These are phyloP conservation scores for Aspidoscelis tigris DNA, from an alignment of 2,113 vertebrate genomes.

Conservation along the genomic window DNA sequence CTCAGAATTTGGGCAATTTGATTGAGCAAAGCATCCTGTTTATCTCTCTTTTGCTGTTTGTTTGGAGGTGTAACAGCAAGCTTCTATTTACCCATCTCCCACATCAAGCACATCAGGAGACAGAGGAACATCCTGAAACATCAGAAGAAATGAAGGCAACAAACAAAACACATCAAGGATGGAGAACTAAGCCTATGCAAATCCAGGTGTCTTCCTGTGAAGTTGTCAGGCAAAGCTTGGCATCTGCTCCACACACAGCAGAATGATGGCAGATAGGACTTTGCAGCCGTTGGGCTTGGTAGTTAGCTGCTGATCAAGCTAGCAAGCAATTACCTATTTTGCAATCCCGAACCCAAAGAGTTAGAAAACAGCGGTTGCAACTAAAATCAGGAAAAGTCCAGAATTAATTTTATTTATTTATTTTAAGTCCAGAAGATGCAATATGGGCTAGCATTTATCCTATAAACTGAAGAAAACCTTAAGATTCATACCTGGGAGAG, in stretches of 20 bases:
- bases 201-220: neutral
- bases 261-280: neutral
- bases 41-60: neutral
- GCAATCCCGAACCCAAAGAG: too few species aligned
- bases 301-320: neutral
- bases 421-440: too few species aligned
- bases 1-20: neutral
- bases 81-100: neutral
- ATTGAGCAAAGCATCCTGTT: neutral
- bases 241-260: neutral
- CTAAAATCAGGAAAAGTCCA: too few species aligned
- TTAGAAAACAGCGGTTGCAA: too few species aligned
- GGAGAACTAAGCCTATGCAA: neutral
- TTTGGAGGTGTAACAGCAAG: neutral
- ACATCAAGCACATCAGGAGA: constrained; percentile 4
- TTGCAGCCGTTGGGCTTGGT: neutral
- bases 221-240: constrained; percentile 11
- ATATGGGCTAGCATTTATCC: too few species aligned
- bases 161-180: constrained; percentile 1
- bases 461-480: too few species aligned
- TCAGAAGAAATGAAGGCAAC: neutral
- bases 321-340: too few species aligned
- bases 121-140: neutral
- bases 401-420: too few species aligned
- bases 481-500: too few species aligned